A percentile compares a stretch with the other conserved stretches of the same genome.
Evolutionary conservation across 2,797 vertebrate species (phyloP).

Genomic region (Sebastes steindachneri): DNA sequence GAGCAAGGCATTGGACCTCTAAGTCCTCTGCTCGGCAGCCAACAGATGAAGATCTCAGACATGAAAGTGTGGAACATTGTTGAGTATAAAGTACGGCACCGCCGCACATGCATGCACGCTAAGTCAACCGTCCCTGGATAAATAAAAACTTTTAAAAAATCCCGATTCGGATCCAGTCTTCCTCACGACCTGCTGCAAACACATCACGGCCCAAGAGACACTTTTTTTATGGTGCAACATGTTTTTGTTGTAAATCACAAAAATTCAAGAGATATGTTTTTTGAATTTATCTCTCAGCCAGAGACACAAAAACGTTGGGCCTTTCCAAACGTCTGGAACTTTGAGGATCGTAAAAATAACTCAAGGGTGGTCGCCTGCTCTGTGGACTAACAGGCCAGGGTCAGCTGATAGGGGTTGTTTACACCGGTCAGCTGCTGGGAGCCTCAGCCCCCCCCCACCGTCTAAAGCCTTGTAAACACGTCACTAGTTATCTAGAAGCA

Average conservation of each 20-base stretch:
- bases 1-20: conserved; percentile 38
- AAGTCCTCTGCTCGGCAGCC: conserved; percentile 19
- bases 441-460: neutral
- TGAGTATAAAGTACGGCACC: conserved; percentile 13
- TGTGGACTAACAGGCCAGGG: conserved; percentile 36
- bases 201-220: conserved; percentile 13
- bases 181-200: conserved; percentile 30
- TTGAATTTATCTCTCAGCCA: conserved; percentile 37
- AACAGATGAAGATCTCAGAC: conserved; percentile 40
- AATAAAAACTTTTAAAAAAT: conserved; percentile 35
- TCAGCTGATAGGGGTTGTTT: conserved; percentile 53
- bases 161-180: conserved; percentile 26
- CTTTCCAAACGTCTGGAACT: conserved; percentile 53
- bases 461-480: conserved; percentile 30
- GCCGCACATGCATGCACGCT: conserved; percentile 13
- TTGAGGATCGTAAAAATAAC: conserved; percentile 50
- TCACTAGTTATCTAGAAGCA: conserved; percentile 23
- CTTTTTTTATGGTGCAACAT: conserved; percentile 29
- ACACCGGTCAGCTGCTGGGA: conserved; percentile 48
- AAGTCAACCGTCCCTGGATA: conserved; percentile 29
- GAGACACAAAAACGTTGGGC: conserved; percentile 14
- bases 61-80: conserved; percentile 24
- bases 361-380: conserved; percentile 60
- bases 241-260: conserved; percentile 42
- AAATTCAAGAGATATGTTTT: conserved; percentile 38